A percentile compares a stretch with the other conserved stretches of the same genome.
These are phyloP conservation scores for Athalia cordata DNA, from an alignment of 2,888 invertebrate species.

Conservation along the genomic window DNA sequence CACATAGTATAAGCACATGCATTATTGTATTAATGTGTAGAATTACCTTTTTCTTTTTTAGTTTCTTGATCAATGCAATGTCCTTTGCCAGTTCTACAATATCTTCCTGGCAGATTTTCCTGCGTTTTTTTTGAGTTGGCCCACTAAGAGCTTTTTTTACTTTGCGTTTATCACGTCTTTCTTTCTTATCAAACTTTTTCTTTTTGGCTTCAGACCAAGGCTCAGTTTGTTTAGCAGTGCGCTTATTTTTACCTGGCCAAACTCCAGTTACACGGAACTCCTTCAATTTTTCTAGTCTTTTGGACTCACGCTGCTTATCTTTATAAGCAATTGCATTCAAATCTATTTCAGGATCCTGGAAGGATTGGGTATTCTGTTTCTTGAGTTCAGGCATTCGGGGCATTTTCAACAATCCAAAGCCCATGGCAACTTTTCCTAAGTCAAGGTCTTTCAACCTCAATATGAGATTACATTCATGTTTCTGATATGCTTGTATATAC, in stretches of 20 bases:
- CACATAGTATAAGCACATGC: neutral
- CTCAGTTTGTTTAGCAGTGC: slow-evolving; percentile 78
- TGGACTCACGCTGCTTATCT: slow-evolving; percentile 86
- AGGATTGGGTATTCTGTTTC: slow-evolving; percentile 77
- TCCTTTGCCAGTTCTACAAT: slow-evolving; percentile 86
- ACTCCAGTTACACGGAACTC: slow-evolving; percentile 84
- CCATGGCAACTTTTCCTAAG: slow-evolving; percentile 87
- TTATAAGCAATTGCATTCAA: slow-evolving; percentile 85
- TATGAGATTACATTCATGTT: slow-evolving; percentile 95
- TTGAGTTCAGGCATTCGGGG: slow-evolving; percentile 97
- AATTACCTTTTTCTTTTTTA: slow-evolving; percentile 86
- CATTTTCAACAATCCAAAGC: slow-evolving; percentile 92
- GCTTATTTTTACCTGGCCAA: slow-evolving; percentile 82
- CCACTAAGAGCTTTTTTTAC: slow-evolving; percentile 72
- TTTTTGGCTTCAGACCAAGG: slow-evolving; percentile 88
- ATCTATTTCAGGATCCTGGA: slow-evolving; percentile 80
- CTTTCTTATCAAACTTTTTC: slow-evolving; percentile 80
- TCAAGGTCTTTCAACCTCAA: slow-evolving; percentile 92
- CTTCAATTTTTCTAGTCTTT: slow-evolving; percentile 82
- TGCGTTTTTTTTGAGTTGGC: slow-evolving; percentile 73
- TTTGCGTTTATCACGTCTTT: slow-evolving; percentile 79
- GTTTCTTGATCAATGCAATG: slow-evolving; percentile 87
- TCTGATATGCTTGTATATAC: slow-evolving; percentile 93
- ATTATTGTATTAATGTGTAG: neutral
- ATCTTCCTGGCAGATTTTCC: slow-evolving; percentile 82